These are phyloP conservation scores for Eupithecia insigniata DNA, from an alignment of 2,888 invertebrate genomes.

Conservation along the genomic window DNA sequence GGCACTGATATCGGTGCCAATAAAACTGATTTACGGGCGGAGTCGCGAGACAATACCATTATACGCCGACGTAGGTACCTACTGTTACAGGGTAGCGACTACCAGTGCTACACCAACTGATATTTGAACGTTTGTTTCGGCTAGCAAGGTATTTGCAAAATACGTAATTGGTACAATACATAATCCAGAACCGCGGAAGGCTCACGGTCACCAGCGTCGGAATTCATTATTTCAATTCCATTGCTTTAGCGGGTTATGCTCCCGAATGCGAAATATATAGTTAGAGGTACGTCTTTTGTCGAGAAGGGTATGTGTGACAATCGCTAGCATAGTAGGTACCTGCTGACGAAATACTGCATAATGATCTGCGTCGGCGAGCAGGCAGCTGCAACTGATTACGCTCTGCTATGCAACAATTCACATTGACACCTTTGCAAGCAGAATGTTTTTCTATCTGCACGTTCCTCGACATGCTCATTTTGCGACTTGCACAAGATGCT, in stretches of 20 bases:
- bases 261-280: neutral
- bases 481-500: too few relatives aligned
- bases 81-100: neutral
- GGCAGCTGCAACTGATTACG: neutral
- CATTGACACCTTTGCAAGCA: too few relatives aligned
- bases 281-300: neutral
- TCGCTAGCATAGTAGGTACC: neutral
- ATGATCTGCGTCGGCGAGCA: neutral
- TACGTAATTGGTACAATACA: neutral
- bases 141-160: neutral
- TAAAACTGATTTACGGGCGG: slow-evolving; percentile 61
- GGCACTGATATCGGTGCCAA: slow-evolving; percentile 53
- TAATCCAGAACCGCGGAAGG: neutral
- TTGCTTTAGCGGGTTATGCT: neutral
- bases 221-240: neutral
- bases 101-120: neutral
- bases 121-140: neutral
- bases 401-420: neutral
- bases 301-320: neutral
- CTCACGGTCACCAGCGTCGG: neutral
- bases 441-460: too few relatives aligned
- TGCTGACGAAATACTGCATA: neutral
- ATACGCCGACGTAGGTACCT: slow-evolving; percentile 18
- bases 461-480: too few relatives aligned
- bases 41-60: slow-evolving; percentile 55